Percentiles rank a stretch among this genome's conserved stretches.
phyloP scores from a whole-genome alignment of 2,888 invertebrate genomes.

The Syritta pipiens region DNA sequence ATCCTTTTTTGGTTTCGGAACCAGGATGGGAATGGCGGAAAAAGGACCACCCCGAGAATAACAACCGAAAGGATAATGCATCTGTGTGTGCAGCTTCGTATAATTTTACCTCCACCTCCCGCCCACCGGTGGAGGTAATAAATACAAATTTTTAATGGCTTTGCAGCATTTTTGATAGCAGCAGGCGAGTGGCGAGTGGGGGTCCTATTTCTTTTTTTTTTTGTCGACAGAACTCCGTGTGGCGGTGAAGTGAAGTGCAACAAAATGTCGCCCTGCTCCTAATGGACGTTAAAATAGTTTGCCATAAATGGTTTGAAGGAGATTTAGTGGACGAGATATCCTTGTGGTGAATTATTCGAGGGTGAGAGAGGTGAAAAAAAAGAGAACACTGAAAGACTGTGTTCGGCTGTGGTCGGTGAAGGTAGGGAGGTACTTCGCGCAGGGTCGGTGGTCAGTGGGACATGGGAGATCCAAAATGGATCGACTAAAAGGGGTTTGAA shows the following conservation, averaged over 20 bases:
- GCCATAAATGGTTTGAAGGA: conserved; percentile 29
- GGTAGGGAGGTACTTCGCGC: no score
- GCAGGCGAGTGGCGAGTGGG: conserved; percentile 36
- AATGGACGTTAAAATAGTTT: conserved; percentile 64
- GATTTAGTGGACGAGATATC: conserved; percentile 50
- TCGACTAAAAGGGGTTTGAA: no score
- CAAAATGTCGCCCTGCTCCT: conserved; percentile 57
- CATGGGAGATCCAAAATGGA: no score
- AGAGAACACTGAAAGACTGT: no score
- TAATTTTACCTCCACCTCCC: no score
- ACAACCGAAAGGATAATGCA: conserved; percentile 66
- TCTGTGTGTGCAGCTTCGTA: conserved; percentile 64
- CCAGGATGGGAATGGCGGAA: conserved; percentile 37
- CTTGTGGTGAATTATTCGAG: conserved; percentile 47
- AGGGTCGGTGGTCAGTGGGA: no score
- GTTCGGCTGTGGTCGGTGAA: no score
- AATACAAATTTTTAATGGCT: conserved; percentile 75
- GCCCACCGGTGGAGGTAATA: conserved; percentile 72
- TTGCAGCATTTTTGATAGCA: conserved; percentile 73
- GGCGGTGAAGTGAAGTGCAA: conserved; percentile 62
- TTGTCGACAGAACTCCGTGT: background rate
- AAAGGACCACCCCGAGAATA: conserved; percentile 15
- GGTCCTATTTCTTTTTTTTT: conserved; percentile 4
- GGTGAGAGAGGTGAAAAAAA: no score
- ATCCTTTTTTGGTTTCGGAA: conserved; percentile 58